Base-by-base conservation (phyloP, 2,888 invertebrate species). In the Phaedon cochleariae region DNA sequence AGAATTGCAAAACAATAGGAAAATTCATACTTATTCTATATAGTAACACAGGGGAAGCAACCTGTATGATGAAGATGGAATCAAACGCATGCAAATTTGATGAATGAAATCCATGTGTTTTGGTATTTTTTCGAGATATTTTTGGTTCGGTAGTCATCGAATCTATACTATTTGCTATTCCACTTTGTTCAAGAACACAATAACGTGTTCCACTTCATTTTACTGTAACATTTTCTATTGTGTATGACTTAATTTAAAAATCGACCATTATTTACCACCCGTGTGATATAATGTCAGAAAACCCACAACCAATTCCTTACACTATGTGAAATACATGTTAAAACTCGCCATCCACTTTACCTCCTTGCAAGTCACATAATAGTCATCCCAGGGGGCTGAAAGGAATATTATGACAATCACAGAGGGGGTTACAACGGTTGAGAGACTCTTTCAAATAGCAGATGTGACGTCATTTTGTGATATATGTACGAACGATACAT, bases 371-470 rank as follows among this genome's bases (percentile, higher is more conserved):
- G 76, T 52, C 68, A 65, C 75, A 81, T 80, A 79, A 78, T 78
- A 76, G 63, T 62, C 77, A 52, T 75, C 73, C 67, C 70, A 76
- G 80, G 81, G 79, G 80, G 79, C 74, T 76, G 73, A 80, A 80
- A 79, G 79, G 80, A 79, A 82, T 82, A 81, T 82, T 81, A 79
- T 81, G 81, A 82, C 82, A 77, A 74, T 78, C 80, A 55, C 79
- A 73, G 70, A 74, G 80, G 80, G 81, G 80, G 77, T 77, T 72
- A 66, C 34, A 22, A 55, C 45, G 26, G 52, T 57, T 63, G 51
- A 61, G 52, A 61, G 58, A 34, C 53, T 64, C 58, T 54, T 51
- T 53, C 64, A 61, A 64, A 54, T 45, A 66, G 76, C 79, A 79
- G 77, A 77, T 79, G 79, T 73, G 37, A 64, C 74, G 79, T 78